phyloP scores from a whole-genome alignment of 2,888 invertebrate genomes.

The Drosophila vallismaia region DNA sequence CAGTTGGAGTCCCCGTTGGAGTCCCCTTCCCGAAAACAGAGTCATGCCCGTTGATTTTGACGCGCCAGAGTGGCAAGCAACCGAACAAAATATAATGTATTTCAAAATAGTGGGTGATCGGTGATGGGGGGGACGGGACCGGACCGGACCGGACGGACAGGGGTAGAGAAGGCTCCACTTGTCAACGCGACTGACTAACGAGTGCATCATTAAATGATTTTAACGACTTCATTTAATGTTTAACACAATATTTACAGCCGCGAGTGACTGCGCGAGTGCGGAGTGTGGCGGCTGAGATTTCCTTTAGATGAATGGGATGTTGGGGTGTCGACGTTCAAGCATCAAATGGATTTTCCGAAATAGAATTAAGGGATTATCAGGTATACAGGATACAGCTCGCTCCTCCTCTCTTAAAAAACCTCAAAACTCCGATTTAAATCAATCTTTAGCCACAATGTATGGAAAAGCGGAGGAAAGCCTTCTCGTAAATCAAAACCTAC shows the following conservation, averaged over 20 bases:
- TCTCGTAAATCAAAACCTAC: too few relatives aligned
- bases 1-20: slow-evolving; percentile 15
- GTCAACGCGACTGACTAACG: slow-evolving; percentile 76
- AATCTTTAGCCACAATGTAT: background rate
- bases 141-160: slow-evolving; percentile 28
- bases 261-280: too few relatives aligned
- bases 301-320: slow-evolving; percentile 3
- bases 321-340: background rate
- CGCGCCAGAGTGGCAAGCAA: slow-evolving; percentile 37
- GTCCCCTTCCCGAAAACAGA: slow-evolving; percentile 20
- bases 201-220: slow-evolving; percentile 81
- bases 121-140: background rate
- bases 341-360: background rate
- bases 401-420: background rate
- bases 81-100: slow-evolving; percentile 6
- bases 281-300: slow-evolving; percentile 39
- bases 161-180: slow-evolving; percentile 54
- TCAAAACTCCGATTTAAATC: slow-evolving; percentile 2
- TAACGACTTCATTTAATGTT: slow-evolving; percentile 82
- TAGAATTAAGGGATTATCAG: background rate
- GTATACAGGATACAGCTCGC: too few relatives aligned
- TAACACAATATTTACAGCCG: slow-evolving; percentile 71
- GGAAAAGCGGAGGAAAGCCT: too few relatives aligned
- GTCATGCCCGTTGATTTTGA: slow-evolving; percentile 52
- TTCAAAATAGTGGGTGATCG: background rate